These are phyloP conservation scores for Echeneis naucrates DNA, from an alignment of 2,797 vertebrate species.

Conservation along the genomic window DNA sequence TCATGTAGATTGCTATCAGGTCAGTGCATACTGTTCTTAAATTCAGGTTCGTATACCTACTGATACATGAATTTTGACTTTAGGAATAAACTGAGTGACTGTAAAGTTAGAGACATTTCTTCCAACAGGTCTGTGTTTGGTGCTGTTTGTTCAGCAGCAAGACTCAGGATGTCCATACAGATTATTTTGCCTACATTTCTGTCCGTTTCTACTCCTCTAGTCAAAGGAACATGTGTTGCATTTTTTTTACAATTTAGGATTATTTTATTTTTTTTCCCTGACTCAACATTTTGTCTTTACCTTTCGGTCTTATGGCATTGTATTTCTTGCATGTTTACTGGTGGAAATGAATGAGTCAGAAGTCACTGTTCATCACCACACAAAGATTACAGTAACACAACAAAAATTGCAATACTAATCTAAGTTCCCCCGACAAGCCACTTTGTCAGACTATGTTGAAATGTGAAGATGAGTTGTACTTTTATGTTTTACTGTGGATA, in stretches of 20 bases:
- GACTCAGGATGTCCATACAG: slow-evolving; percentile 58
- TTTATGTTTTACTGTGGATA: slow-evolving; percentile 70
- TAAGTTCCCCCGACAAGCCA: slow-evolving; percentile 54
- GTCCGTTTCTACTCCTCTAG: slow-evolving; percentile 41
- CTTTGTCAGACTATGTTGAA: slow-evolving; percentile 72
- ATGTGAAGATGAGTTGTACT: slow-evolving; percentile 70
- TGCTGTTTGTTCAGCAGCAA: slow-evolving; percentile 59
- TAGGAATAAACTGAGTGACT: slow-evolving; percentile 22
- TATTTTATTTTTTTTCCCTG: background rate
- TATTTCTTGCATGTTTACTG: slow-evolving; percentile 76
- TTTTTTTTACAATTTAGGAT: too few relatives aligned
- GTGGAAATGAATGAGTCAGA: slow-evolving; percentile 59
- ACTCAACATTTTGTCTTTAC: slow-evolving; percentile 44
- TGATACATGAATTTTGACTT: slow-evolving; percentile 35
- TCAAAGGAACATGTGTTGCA: slow-evolving; percentile 42
- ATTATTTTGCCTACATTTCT: slow-evolving; percentile 55
- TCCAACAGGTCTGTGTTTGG: slow-evolving; percentile 46
- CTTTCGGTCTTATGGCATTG: slow-evolving; percentile 52
- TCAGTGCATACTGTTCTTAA: slow-evolving; percentile 38
- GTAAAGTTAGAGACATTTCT: slow-evolving; percentile 44
- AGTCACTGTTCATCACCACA: slow-evolving; percentile 61
- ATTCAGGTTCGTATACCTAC: slow-evolving; percentile 35
- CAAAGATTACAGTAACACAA: slow-evolving; percentile 63
- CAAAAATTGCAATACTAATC: slow-evolving; percentile 71
- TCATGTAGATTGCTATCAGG: slow-evolving; percentile 46